Evolutionary conservation across 2,797 vertebrate species (phyloP), one percentile per base, ranked within the genome.

Genomic region (Pogoniulus pusillus): DNA sequence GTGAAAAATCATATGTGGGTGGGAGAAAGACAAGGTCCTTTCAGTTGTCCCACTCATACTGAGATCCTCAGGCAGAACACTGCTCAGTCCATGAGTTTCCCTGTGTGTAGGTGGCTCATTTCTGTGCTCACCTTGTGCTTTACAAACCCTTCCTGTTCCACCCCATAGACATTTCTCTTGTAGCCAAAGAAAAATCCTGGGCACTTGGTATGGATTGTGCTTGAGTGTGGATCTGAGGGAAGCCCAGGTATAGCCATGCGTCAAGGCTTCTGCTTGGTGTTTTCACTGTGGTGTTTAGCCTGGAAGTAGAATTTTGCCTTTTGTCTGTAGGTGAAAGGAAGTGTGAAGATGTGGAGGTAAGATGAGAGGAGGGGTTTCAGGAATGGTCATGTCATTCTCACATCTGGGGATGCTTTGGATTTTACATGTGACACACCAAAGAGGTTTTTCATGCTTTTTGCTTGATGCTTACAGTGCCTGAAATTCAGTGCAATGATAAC

Each of bases 401-500:
- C 30, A 17, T 81, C 60, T 73, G 35, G 82, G 39, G 74, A 43
- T 70, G 41, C 64, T 73, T 82, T 84, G 19, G 62, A 10, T 88
- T 86, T 70, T 71, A 43, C 49, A 29, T 32, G 4, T 47, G 63
- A 63, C 60, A 23, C 6, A 2, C 14, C 4, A 20, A 24, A 60
- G 39, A 34, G 23, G 59, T 71, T 32, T 54, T 41, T 59, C 11
- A 17, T 92, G 82, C 22, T 88, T 81, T 73, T 92, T 74, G 55
- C 85, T 87, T 91, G 88, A 34, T 91, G 82, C 85, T 85, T 58
- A 3, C 23, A n/a, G 51, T 17, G 27, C 37, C 63, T 93, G 80
- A 68, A 59, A 17, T 88, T 72, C 26, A 30, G 58, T 87, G 72
- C 54, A 82, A 47, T 70, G 68, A 43, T 95, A 89, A 96, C 80